Evolutionary conservation across 2,797 vertebrate genomes (phyloP), one percentile per base, ranked within the genome.

Genomic region (Coccyzus lansbergi): DNA sequence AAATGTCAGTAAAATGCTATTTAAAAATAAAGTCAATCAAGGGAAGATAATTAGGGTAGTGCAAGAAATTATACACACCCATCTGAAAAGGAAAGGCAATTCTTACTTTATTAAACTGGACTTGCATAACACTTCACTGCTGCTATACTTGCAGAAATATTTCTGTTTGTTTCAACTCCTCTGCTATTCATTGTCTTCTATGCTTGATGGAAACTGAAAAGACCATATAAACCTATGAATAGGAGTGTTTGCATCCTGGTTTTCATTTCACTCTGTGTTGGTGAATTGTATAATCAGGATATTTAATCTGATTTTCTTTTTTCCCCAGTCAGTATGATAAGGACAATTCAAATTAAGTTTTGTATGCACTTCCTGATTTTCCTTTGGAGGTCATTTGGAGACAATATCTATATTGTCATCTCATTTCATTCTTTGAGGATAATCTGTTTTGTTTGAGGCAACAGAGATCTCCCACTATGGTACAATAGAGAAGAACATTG

Each of bases 331-430:
- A 92, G 84, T 92, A 88, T 65, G 90, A 95, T 83, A 92, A 94
- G 78, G 79, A 95, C 85, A 93, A 96, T 96, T 97, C 95, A 96
- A 96, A 95, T 93, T 72, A 96, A 95, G 74, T 97, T 97, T 95
- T 90, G 92, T 90, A 96, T 97, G 97, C 70, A 93, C 86, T 96
- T 97, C 95, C 83, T 97, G 87, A 96, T 97, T 94, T 97, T 85
- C 70, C 94, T 84, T 91, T 94, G 82, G 93, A 97, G 96, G 95
- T 97, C 95, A 83, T 92, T 96, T 97, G 97, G 96, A 96, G 96
- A 86, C 95, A 96, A 90, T 93, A 96, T 94, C 91, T 92, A 93
- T 76, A 95, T 20, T 96, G 93, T 97, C 94, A 96, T 97, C 91
- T 95, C 80, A 90, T 97, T 97, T 97, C 74, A 94, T 92, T 93